Conservation (phyloP, 2,113 vertebrate genomes). For the Upupa epops region DNA sequence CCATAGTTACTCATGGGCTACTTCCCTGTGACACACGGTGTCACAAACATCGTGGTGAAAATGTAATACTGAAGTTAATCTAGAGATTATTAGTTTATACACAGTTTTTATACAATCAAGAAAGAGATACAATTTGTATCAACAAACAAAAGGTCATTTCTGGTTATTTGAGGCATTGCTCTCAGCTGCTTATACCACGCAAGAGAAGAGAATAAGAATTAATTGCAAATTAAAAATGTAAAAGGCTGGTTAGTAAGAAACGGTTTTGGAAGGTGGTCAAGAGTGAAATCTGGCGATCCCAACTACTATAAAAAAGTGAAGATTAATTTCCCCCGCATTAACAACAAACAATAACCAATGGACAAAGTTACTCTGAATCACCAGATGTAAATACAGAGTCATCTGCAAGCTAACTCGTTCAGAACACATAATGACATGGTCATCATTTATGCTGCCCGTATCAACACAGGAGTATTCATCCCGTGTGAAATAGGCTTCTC, state of each 20-base stretch:
- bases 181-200: conserved; percentile 85
- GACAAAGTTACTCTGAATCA: neutral
- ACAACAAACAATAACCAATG: neutral
- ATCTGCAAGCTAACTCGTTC: neutral
- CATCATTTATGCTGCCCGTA: neutral
- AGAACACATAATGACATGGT: neutral
- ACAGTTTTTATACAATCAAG: conserved; percentile 97
- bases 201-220: conserved; percentile 67
- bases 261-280: neutral
- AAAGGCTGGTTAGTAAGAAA: conserved; percentile 11
- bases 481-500: neutral
- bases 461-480: neutral
- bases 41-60: conserved; percentile 93
- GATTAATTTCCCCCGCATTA: neutral
- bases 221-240: conserved; percentile 61
- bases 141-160: conserved; percentile 99
- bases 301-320: neutral
- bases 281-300: neutral
- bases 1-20: conserved; percentile 85
- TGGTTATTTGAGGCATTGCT: conserved; percentile 93
- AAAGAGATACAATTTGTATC: conserved; percentile 99
- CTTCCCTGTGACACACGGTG: conserved; percentile 96
- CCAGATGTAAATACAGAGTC: neutral
- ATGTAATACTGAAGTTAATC: conserved; percentile 89
- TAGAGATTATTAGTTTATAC: conserved; percentile 77